Evolutionary conservation across 2,113 vertebrate species (phyloP).

Genomic region (Hippocampus zosterae): DNA sequence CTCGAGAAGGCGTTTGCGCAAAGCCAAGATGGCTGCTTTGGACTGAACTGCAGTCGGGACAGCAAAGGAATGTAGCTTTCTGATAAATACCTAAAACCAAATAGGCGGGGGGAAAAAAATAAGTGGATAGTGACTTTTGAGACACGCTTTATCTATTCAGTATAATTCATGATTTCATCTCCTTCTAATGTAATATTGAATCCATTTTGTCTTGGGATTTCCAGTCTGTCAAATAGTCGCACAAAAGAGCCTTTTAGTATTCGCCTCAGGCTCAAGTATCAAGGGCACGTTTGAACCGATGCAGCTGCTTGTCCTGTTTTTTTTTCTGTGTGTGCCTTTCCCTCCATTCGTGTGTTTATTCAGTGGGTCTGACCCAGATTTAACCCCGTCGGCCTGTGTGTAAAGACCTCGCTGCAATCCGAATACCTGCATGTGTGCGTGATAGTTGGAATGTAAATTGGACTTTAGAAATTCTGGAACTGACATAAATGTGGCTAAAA

Average conservation of each 20-base stretch:
- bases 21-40: no score
- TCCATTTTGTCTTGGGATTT: background rate
- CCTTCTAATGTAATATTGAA: background rate
- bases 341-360: slow-evolving; percentile 24
- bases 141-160: no score
- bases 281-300: background rate
- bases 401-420: background rate
- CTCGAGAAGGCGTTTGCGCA: no score
- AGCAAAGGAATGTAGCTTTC: no score
- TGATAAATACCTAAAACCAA: no score
- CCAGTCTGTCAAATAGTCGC: background rate
- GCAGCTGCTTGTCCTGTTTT: background rate
- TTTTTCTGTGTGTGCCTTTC: background rate
- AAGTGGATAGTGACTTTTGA: no score
- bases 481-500: background rate
- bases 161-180: background rate
- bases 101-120: no score
- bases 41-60: no score
- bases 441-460: slow-evolving; percentile 16
- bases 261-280: background rate
- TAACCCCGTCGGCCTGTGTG: slow-evolving; percentile 2
- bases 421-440: slow-evolving; percentile 18
- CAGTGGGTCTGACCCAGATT: slow-evolving; percentile 30
- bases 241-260: background rate
- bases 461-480: background rate